These are phyloP conservation scores for Cebus imitator DNA, from an alignment of 2,113 vertebrate genomes.

Conservation along the genomic window DNA sequence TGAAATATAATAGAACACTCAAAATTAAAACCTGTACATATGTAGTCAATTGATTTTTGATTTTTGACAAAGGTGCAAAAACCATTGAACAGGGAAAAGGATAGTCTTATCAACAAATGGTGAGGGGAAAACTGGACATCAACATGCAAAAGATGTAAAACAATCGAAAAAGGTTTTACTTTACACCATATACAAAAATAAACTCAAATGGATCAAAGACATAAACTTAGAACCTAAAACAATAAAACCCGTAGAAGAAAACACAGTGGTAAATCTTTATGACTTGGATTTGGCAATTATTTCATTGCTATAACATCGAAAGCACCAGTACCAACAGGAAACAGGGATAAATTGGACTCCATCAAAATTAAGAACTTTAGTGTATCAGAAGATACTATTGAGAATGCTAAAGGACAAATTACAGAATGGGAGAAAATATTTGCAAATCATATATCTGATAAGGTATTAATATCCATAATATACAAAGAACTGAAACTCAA, in stretches of 20 bases:
- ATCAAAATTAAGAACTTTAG: background rate
- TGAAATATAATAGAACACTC: background rate
- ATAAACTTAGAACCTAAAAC: background rate
- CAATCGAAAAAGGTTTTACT: background rate
- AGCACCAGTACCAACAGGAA: background rate
- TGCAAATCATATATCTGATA: background rate
- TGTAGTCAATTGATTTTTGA: background rate
- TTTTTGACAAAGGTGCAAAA: background rate
- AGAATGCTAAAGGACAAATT: background rate
- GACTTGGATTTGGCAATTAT: background rate
- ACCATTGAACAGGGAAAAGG: background rate
- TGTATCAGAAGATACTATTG: background rate
- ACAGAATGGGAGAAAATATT: background rate
- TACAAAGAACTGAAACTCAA: background rate
- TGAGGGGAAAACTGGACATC: background rate
- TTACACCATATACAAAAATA: background rate
- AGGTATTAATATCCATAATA: background rate
- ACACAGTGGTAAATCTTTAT: background rate
- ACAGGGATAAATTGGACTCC: background rate
- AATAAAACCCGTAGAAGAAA: conserved; percentile 19
- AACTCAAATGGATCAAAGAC: background rate
- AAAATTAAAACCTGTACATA: background rate
- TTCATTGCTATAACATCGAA: background rate
- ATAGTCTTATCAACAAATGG: background rate
- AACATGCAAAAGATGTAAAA: background rate